Evolutionary conservation across 2,113 vertebrate species (phyloP).

Genomic region (Embiotoca jacksoni): DNA sequence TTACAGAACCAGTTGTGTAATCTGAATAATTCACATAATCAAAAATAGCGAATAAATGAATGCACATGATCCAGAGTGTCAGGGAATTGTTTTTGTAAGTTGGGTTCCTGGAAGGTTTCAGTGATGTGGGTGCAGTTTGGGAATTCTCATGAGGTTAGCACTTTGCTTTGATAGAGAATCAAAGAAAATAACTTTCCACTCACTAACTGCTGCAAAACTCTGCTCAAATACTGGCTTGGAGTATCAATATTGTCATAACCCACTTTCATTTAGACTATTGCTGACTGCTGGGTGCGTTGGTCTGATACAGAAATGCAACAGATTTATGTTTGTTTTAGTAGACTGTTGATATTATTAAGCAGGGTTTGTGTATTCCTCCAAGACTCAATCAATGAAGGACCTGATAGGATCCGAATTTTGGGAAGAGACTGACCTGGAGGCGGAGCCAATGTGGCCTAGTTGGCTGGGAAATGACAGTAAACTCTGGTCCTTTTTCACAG

Average conservation of each 20-base stretch:
- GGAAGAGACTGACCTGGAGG: slow-evolving; percentile 82
- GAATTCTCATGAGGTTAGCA: not conserved
- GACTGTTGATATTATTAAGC: slow-evolving; percentile 18
- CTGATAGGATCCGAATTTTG: slow-evolving; percentile 41
- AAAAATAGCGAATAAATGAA: not conserved
- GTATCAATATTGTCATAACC: slow-evolving; percentile 41
- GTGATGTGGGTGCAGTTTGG: not conserved
- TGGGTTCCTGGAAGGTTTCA: not conserved
- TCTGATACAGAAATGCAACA: slow-evolving; percentile 10
- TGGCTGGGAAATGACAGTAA: slow-evolving; percentile 86
- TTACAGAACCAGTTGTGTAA: slow-evolving; percentile 3
- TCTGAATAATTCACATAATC: not conserved
- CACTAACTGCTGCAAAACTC: not conserved
- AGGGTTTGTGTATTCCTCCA: slow-evolving; percentile 15
- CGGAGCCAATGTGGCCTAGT: slow-evolving; percentile 83
- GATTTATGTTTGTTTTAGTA: slow-evolving; percentile 28
- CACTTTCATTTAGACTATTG: slow-evolving; percentile 37
- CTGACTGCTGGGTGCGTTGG: slow-evolving; percentile 19
- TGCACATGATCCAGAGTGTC: not conserved
- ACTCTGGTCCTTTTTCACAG: slow-evolving; percentile 86
- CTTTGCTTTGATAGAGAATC: not conserved
- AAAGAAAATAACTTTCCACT: not conserved
- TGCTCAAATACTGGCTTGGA: slow-evolving; percentile 34
- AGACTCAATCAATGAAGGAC: slow-evolving; percentile 23
- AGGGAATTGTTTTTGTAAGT: not conserved